Base-by-base conservation (phyloP, 2,113 vertebrate genomes). In the Chascanopsetta lugubris region DNA sequence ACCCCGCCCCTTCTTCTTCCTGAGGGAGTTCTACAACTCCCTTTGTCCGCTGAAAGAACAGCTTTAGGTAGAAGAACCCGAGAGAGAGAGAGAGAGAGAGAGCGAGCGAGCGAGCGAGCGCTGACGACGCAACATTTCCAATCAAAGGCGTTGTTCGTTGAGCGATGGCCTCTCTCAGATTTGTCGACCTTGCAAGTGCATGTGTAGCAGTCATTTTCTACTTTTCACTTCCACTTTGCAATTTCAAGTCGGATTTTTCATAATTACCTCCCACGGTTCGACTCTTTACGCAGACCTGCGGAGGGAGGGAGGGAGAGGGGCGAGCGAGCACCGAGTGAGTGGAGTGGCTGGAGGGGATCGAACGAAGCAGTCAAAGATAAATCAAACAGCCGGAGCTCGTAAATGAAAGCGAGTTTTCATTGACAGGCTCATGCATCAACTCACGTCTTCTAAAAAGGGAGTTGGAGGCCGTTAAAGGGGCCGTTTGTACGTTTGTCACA, bases 171-270 rank as follows among this genome's bases (percentile, higher is more conserved):
- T 72, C 48, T 5, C 26, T 80, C 72, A 69, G 1, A 70, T 75
- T 38, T 75, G 38, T 74, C 65, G 40, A 75, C 50, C 55, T 65
- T 74, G 69, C 34, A 40, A n/a, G 8, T 13, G 49, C 20, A 26
- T 10, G 36, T 53, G 58, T n/a, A 30, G 29, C 30, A 46, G 30
- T 70, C 62, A 30, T 85, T 76, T 85, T 63, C 68, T 60, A 21
- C 63, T 42, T 61, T 76, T 79, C 64, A 57, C 69, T 71, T 72
- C 67, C 26, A 24, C 71, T 79, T 79, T 67, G 32, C 60, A 46
- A 61, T 50, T 78, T 70, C 57, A 45, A 25, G 49, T 78, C 69
- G 49, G 63, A 30, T 72, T 64, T 24, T 48, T 48, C 30, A 57
- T 50, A 56, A 64, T 69, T 47, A 42, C 50, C 51, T 53, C 63